Conservation (phyloP, 2,797 vertebrate species). For the Danio albolineatus region DNA sequence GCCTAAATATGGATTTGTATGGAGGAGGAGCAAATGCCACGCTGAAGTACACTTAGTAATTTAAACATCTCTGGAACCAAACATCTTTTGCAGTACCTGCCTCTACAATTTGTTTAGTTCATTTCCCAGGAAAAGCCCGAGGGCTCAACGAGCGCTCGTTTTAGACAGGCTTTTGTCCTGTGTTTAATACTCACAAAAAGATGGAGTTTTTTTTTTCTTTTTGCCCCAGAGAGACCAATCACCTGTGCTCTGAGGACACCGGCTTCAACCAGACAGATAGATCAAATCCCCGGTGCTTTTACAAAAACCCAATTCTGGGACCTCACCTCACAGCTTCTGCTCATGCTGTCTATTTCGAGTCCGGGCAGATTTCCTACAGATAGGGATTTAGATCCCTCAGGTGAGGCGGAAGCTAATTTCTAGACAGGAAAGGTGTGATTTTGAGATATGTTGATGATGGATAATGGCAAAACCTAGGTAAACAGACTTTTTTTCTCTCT, state of each 20-base stretch:
- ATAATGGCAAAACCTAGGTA: slow-evolving; percentile 33
- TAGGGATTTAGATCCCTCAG: slow-evolving; percentile 43
- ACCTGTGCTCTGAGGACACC: slow-evolving; percentile 50
- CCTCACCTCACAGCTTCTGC: slow-evolving; percentile 49
- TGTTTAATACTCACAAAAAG: slow-evolving; percentile 33
- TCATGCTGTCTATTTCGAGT: slow-evolving; percentile 41
- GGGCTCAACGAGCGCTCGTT: background rate
- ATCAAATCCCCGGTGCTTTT: slow-evolving; percentile 33
- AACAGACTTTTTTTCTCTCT: slow-evolving; percentile 6
- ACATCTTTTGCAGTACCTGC: slow-evolving; percentile 43
- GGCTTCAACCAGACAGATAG: slow-evolving; percentile 60
- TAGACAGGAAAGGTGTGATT: slow-evolving; percentile 42
- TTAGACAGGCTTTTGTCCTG: slow-evolving; percentile 28
- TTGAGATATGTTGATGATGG: slow-evolving; percentile 48
- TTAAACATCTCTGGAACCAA: slow-evolving; percentile 58
- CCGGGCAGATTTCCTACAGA: slow-evolving; percentile 41
- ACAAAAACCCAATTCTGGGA: slow-evolving; percentile 48
- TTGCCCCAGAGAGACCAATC: slow-evolving; percentile 61
- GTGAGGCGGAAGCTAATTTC: slow-evolving; percentile 50
- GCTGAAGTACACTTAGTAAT: slow-evolving; percentile 62
- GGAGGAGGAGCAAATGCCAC: slow-evolving; percentile 68
- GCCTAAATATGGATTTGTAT: slow-evolving; percentile 68
- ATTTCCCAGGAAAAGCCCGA: slow-evolving; percentile 17
- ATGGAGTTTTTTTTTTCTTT: background rate
- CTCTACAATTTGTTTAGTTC: slow-evolving; percentile 39